phyloP scores from a whole-genome alignment of 2,113 vertebrate species.

The sheep (Ovis aries) region ARS-UI_Ramb_v3.0 NC_056054.1:246101001-246101500 shows the following conservation, averaged over 20 bases:
- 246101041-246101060: background rate
- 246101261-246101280: background rate
- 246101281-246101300: background rate
- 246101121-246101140: accelerated
- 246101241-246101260: background rate
- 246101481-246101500: too few species aligned
- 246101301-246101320: background rate
- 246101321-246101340: background rate
- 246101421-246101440: too few species aligned
- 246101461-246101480: too few species aligned
- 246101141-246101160: background rate
- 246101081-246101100: background rate
- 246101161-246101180: background rate
- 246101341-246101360: background rate
- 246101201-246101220: background rate
- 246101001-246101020: background rate
- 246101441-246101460: too few species aligned
- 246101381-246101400: background rate
- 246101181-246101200: background rate
- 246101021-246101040: background rate
- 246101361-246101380: background rate
- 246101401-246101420: too few species aligned
- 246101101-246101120: background rate
- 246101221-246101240: background rate
- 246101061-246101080: background rate